phyloP scores from a whole-genome alignment of 2,888 invertebrate species.

The Mimas tiliae region DNA sequence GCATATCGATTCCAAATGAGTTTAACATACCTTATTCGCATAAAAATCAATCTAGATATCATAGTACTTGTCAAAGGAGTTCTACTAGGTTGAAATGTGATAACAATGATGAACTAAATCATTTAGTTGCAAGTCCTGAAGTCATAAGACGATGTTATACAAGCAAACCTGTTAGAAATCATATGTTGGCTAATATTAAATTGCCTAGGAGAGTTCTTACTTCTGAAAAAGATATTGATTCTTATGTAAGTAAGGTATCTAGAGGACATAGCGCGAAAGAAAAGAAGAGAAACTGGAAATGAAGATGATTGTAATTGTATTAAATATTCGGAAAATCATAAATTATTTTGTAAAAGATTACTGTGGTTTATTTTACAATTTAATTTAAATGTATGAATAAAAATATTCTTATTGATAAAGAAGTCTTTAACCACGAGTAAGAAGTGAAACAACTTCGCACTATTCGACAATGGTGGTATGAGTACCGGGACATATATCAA shows the following conservation, averaged over 20 bases:
- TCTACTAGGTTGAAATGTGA: conserved; percentile 33
- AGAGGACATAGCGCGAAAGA: neutral
- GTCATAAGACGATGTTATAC: conserved; percentile 31
- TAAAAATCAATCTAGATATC: conserved; percentile 57
- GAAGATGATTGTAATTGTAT: neutral
- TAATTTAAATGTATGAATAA: neutral
- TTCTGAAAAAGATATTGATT: conserved; percentile 53
- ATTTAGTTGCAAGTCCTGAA: conserved; percentile 35
- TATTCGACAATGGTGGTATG: too few species aligned
- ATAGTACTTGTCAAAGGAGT: conserved; percentile 50
- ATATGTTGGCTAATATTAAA: conserved; percentile 35
- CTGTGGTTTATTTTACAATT: neutral
- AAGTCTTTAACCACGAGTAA: too few species aligned
- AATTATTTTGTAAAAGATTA: neutral
- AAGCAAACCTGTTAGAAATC: conserved; percentile 33
- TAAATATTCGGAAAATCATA: neutral
- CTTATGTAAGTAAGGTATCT: conserved; percentile 35
- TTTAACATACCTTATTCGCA: conserved; percentile 54
- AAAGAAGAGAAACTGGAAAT: neutral
- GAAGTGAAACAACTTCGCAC: too few species aligned
- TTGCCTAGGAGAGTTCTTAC: conserved; percentile 56
- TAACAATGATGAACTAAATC: conserved; percentile 38
- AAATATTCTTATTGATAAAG: too few species aligned
- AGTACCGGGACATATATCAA: too few species aligned
- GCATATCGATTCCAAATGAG: conserved; percentile 17